Conservation (phyloP, 2,797 vertebrate genomes). For the Etheostoma nigrum region DNA sequence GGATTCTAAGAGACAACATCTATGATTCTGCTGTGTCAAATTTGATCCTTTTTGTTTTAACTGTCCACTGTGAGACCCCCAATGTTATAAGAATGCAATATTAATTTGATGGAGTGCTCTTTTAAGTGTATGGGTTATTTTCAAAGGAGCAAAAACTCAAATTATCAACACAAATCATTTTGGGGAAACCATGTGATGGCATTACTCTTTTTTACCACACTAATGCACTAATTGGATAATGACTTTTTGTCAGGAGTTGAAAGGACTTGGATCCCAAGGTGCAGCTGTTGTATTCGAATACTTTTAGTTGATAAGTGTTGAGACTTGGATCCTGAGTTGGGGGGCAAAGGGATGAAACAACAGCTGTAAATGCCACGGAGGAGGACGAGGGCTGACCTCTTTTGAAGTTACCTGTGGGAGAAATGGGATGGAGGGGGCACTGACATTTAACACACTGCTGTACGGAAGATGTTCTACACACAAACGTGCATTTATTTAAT, state of each 20-base stretch:
- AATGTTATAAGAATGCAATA: background rate
- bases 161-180: background rate
- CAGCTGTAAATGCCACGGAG: conserved; percentile 76
- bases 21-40: background rate
- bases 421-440: conserved; percentile 59
- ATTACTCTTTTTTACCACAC: background rate
- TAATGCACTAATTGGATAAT: conserved; percentile 34
- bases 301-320: conserved; percentile 44
- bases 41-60: background rate
- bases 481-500: conserved; percentile 39
- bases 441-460: conserved; percentile 77
- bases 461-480: conserved; percentile 42
- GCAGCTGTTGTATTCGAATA: conserved; percentile 41
- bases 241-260: conserved; percentile 16
- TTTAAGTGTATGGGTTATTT: background rate
- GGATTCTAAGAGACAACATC: background rate
- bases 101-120: background rate
- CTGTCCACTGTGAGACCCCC: background rate
- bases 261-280: conserved; percentile 26
- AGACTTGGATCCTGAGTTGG: conserved; percentile 37
- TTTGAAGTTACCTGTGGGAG: conserved; percentile 71
- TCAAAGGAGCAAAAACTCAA: background rate
- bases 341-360: conserved; percentile 51
- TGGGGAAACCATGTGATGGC: background rate
- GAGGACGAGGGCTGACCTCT: conserved; percentile 68